Conservation (phyloP, 2,888 invertebrate genomes). For the Alcis repandata region DNA sequence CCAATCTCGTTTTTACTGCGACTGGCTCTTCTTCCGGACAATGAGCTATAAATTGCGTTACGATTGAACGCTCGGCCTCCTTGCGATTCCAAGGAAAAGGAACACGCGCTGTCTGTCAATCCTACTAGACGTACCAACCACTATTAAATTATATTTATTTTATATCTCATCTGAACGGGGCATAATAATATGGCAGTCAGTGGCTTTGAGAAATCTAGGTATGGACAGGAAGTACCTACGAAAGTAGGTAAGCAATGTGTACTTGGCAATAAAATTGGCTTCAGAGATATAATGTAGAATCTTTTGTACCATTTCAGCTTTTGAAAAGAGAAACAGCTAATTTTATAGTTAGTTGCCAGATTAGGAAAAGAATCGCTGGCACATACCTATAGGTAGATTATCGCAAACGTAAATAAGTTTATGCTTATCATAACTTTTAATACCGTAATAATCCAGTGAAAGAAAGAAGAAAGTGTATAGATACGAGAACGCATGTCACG, state of each 20-base stretch:
- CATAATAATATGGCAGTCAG: background rate
- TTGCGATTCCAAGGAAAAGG: slow-evolving; percentile 21
- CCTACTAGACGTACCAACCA: background rate
- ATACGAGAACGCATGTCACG: no score
- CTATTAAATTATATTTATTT: background rate
- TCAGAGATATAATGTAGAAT: no score
- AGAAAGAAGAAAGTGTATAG: no score
- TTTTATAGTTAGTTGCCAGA: no score
- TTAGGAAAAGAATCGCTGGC: no score
- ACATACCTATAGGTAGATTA: no score
- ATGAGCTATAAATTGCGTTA: slow-evolving; percentile 28
- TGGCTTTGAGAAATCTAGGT: background rate
- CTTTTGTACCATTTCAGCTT: no score
- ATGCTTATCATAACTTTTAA: no score
- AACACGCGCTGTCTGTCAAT: slow-evolving; percentile 21
- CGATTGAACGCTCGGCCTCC: slow-evolving; percentile 25
- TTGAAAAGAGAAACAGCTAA: slow-evolving; percentile 3
- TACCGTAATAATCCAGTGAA: no score
- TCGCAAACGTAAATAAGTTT: no score
- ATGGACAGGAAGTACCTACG: background rate
- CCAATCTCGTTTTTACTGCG: slow-evolving; percentile 12
- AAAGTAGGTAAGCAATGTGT: no score
- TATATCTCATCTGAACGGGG: background rate
- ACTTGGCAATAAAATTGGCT: no score
- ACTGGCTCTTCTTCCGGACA: slow-evolving; percentile 22